A percentile compares a stretch with the other conserved stretches of the same genome.
These are phyloP conservation scores for Phalloptychus januarius DNA, from an alignment of 2,797 vertebrate genomes.

Conservation along the genomic window DNA sequence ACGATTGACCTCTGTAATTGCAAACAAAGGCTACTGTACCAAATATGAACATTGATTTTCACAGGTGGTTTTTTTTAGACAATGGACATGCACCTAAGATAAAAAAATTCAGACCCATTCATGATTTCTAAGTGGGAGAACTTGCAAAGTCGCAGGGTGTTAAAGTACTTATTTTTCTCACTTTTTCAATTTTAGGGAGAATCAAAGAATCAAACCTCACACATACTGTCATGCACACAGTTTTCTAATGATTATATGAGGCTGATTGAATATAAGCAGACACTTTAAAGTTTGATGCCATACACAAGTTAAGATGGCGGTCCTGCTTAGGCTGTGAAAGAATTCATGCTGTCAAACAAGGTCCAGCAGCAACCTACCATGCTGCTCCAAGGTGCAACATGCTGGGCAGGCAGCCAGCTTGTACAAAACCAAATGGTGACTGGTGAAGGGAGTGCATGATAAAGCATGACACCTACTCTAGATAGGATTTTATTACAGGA, in stretches of 20 bases:
- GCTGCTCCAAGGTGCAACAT: not conserved
- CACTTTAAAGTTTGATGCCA: not conserved
- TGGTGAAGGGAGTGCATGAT: not conserved
- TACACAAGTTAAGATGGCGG: not conserved
- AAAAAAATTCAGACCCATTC: too few relatives aligned
- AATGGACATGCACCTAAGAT: too few relatives aligned
- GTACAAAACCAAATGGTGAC: constrained; percentile 1
- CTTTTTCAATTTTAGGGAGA: not conserved
- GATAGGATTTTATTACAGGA: not conserved
- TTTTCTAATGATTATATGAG: not conserved
- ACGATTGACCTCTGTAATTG: too few relatives aligned
- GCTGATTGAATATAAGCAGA: not conserved
- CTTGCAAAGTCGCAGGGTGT: too few relatives aligned
- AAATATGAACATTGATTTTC: too few relatives aligned
- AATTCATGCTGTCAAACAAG: not conserved
- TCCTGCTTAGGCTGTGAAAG: not conserved
- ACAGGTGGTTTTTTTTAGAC: too few relatives aligned
- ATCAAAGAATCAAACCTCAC: not conserved
- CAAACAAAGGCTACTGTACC: too few relatives aligned
- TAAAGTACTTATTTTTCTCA: too few relatives aligned
- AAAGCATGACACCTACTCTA: constrained; percentile 12
- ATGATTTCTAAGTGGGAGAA: too few relatives aligned
- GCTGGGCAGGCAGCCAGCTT: not conserved
- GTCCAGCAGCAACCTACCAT: not conserved
- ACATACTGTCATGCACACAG: not conserved